These are phyloP conservation scores for Apodemia hepburni DNA, from an alignment of 2,888 invertebrate species.

Conservation along the genomic window DNA sequence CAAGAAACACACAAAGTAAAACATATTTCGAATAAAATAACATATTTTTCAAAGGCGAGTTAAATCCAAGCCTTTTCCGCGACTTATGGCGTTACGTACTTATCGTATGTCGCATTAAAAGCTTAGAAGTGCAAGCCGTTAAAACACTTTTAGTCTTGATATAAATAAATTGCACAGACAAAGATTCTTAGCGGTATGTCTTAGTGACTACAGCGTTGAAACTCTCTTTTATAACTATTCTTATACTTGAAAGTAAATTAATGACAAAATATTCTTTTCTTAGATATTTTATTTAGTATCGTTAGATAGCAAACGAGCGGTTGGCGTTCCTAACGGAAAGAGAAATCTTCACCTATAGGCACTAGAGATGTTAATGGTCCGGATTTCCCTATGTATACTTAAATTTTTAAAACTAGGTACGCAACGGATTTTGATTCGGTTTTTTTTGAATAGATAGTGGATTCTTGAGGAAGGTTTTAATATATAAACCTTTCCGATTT, in stretches of 20 bases:
- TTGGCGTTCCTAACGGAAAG: too few species aligned
- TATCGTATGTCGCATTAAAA: conserved; percentile 14
- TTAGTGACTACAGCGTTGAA: not conserved
- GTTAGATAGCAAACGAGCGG: too few species aligned
- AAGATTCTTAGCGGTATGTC: conserved; percentile 1
- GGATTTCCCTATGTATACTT: too few species aligned
- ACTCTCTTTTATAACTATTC: not conserved
- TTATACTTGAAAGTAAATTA: not conserved
- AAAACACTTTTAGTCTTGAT: conserved; percentile 9
- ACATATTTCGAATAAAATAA: not conserved
- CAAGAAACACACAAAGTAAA: not conserved
- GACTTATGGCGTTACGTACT: conserved; percentile 10
- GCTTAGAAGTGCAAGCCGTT: conserved; percentile 14
- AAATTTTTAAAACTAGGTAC: too few species aligned
- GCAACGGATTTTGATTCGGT: too few species aligned
- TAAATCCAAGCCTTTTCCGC: conserved; percentile 1
- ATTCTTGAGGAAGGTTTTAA: too few species aligned
- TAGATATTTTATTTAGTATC: too few species aligned
- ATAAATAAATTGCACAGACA: conserved; percentile 13
- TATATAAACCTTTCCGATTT: too few species aligned
- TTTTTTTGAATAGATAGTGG: too few species aligned
- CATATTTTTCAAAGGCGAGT: not conserved
- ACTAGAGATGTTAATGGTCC: too few species aligned
- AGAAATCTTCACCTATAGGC: too few species aligned
- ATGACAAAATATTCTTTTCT: too few species aligned